Conservation (phyloP, 2,888 invertebrate genomes). For the Campopleginae sp. region DNA sequence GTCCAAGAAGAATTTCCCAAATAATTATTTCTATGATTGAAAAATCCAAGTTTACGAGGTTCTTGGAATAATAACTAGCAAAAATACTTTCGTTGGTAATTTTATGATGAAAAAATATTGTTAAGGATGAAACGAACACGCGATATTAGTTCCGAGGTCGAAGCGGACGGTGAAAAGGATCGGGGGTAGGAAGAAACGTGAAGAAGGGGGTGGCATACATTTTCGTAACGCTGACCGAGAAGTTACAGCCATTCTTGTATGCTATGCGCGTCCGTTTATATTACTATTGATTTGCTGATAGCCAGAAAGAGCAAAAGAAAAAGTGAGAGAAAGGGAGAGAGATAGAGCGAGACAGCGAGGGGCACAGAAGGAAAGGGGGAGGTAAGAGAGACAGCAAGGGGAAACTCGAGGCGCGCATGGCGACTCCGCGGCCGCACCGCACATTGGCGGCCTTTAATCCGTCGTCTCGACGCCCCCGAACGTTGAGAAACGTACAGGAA, state of each 20-base stretch:
- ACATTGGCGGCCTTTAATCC: constrained; percentile 78
- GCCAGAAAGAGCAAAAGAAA: constrained; percentile 59
- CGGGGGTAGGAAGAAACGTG: constrained; percentile 13
- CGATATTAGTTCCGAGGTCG: constrained; percentile 15
- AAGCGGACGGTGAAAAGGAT: neutral
- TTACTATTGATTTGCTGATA: constrained; percentile 80
- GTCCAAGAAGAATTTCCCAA: neutral
- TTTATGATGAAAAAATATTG: neutral
- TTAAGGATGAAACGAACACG: constrained; percentile 23
- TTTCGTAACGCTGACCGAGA: constrained; percentile 63
- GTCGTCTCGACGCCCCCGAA: constrained; percentile 77
- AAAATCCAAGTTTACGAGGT: neutral
- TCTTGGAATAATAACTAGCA: neutral
- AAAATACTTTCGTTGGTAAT: neutral
- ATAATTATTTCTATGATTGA: neutral
- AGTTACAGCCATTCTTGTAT: constrained; percentile 53
- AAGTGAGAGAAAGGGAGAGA: constrained; percentile 21
- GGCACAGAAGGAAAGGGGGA: neutral
- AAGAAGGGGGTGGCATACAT: constrained; percentile 43
- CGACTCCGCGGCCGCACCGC: constrained; percentile 74
- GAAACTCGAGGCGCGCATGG: constrained; percentile 75
- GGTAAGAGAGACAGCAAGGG: constrained; percentile 43
- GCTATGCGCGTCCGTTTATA: constrained; percentile 75
- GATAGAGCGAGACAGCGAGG: constrained; percentile 4
- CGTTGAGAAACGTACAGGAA: constrained; percentile 71